phyloP scores from a whole-genome alignment of 1,140 invertebrate species.

The Pseudobourletiella spinata region DNA sequence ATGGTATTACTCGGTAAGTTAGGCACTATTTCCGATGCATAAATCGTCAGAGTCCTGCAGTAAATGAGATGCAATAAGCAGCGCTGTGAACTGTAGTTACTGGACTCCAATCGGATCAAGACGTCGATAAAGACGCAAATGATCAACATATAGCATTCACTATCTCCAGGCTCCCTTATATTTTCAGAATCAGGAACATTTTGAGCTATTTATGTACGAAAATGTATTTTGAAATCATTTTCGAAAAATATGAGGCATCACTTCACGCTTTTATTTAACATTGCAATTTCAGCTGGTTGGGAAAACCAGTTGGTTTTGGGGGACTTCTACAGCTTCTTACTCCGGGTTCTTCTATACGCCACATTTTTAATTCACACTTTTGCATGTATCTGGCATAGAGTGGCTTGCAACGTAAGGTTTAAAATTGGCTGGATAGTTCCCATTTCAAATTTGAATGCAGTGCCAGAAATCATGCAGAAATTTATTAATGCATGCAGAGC shows the following conservation, averaged over 20 bases:
- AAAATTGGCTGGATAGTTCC: background rate
- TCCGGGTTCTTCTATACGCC: constrained; percentile 12
- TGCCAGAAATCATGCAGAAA: constrained; percentile 2
- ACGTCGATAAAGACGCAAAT: no score
- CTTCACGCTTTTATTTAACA: no score
- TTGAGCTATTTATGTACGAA: constrained; percentile 17
- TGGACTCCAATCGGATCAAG: no score
- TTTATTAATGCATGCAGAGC: constrained; percentile 8
- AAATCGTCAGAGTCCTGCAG: no score
- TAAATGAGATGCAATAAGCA: no score
- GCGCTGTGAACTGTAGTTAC: no score
- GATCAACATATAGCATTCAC: constrained; percentile 9
- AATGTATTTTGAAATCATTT: no score
- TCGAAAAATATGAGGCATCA: no score
- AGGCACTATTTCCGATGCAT: background rate
- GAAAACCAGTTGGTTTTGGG: constrained; percentile 17
- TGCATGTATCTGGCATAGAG: constrained; percentile 27
- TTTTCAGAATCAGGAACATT: constrained; percentile 24
- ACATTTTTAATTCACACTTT: constrained; percentile 25
- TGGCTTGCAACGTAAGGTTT: constrained; percentile 25
- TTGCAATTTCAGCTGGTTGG: constrained; percentile 5
- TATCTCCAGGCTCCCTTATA: constrained; percentile 22
- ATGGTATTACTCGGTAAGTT: constrained; percentile 24
- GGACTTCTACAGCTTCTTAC: constrained; percentile 25
- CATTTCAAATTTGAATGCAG: background rate